Base-by-base conservation (phyloP, 2,113 vertebrate species). In the Ornithorhynchus anatinus region DNA sequence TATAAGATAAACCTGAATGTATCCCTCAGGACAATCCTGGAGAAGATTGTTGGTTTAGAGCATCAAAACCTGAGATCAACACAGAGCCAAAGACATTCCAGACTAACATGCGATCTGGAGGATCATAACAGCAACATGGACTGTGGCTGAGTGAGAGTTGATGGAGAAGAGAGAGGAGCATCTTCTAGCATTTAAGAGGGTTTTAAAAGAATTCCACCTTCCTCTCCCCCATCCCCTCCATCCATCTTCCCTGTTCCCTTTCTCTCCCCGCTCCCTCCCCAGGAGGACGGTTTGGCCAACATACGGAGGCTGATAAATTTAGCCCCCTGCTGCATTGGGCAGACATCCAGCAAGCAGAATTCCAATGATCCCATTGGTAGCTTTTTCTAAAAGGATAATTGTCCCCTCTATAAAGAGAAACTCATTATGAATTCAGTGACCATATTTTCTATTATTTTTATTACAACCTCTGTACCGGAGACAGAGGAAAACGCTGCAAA, bases 391-490 rank as follows among this genome's bases (percentile, higher is more conserved):
- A 88, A 80, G 70, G 65, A 72, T 76, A 84, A 71, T 87, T 84
- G 59, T 84, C 69, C 72, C 75, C 79, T 72, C 70, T 86, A 75
- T 73, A 80, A 77, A 62, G 71, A 83, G 72, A 81, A 74, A 64
- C 70, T 80, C 43, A 77, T 81, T 73, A 69, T 89, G 79, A 81
- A 86, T 84, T 82, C 80, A 78, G 90, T 92, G 91, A 86, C 57
- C 89, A 76, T 86, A 71, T 63, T 80, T 77, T 82, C 40, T 75
- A 50, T 86, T 78, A 59, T 72, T 89, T 84, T 84, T 81, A 86
- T 82, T 76, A 39, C 72, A 86, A 47, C 75, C 60, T 80, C 38
- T 84, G 81, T 85, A 74, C 84, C 69, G 70, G 38, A 67, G 62
- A 72, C 73, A 50, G n/a, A 71, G 77, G 74, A 68, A 78, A 85